Percentiles rank a stretch among this genome's conserved stretches.
Evolutionary conservation across 2,888 invertebrate genomes (phyloP).

Genomic region (Diadromus collaris): DNA sequence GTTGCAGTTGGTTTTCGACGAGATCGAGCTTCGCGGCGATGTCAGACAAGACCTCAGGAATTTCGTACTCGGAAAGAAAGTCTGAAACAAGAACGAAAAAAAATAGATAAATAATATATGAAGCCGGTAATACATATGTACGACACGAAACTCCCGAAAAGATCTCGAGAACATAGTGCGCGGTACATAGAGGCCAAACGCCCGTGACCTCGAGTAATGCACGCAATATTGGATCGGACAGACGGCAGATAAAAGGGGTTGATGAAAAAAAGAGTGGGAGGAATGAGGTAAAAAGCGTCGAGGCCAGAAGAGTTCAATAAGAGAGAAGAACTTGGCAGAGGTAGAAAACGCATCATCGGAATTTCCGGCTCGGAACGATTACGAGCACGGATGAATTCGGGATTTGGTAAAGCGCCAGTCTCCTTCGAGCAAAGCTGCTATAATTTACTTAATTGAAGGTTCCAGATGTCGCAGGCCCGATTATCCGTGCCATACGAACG

Average conservation of each 20-base stretch:
- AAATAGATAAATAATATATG: neutral
- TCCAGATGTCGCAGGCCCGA: neutral
- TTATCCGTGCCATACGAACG: neutral
- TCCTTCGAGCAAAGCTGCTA: neutral
- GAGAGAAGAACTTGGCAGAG: slow-evolving; percentile 5
- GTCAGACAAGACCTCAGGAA: slow-evolving; percentile 47
- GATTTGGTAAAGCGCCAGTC: slow-evolving; percentile 22
- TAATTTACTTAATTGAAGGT: slow-evolving; percentile 32
- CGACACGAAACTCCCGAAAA: neutral
- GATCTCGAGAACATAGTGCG: neutral
- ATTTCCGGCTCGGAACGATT: slow-evolving; percentile 11
- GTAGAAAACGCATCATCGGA: slow-evolving; percentile 21
- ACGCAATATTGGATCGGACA: slow-evolving; percentile 15
- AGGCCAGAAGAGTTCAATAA: neutral
- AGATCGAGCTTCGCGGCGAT: slow-evolving; percentile 8
- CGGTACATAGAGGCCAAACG: neutral
- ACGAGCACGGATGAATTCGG: slow-evolving; percentile 18
- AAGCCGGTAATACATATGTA: neutral
- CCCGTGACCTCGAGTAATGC: neutral
- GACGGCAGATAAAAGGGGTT: neutral
- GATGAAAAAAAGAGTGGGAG: neutral
- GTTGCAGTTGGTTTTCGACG: slow-evolving; percentile 15
- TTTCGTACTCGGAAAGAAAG: slow-evolving; percentile 45
- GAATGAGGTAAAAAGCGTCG: neutral
- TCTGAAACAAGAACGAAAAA: slow-evolving; percentile 38